Evolutionary conservation across 1,140 invertebrate genomes (phyloP).

Genomic region (Cyrtorhinus lividipennis): DNA sequence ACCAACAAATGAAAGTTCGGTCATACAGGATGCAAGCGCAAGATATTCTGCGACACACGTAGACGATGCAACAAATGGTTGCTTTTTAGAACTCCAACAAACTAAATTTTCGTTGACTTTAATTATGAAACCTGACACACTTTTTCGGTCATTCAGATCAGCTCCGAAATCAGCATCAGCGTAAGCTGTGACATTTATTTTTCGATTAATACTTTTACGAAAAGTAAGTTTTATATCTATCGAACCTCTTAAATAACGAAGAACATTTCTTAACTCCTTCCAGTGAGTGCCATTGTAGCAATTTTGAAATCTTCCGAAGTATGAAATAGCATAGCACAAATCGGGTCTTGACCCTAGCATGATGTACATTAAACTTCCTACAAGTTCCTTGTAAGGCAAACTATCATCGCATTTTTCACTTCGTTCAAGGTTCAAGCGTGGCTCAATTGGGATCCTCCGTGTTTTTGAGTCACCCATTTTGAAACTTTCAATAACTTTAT

Average conservation of each 20-base stretch:
- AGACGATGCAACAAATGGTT: background rate
- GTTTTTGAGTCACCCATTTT: background rate
- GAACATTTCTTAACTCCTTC: background rate
- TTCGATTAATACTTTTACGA: background rate
- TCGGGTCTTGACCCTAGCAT: too few species aligned
- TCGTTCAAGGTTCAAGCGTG: background rate
- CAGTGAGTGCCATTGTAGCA: too few species aligned
- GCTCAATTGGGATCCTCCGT: background rate
- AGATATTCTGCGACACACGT: background rate
- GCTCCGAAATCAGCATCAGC: background rate
- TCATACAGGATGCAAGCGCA: background rate
- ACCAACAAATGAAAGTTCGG: background rate
- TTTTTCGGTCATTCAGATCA: background rate
- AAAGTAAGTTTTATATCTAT: background rate
- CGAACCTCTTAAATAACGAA: background rate
- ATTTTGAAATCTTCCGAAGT: background rate
- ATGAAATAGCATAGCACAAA: background rate
- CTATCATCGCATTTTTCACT: background rate
- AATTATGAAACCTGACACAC: background rate
- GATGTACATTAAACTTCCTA: constrained; percentile 6
- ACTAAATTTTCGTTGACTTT: background rate
- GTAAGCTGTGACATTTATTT: too few species aligned
- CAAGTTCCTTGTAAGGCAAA: background rate
- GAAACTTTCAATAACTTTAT: background rate
- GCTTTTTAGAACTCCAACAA: background rate